Base-by-base conservation (phyloP, 2,113 vertebrate species). In the Scartelaos histophorus region DNA sequence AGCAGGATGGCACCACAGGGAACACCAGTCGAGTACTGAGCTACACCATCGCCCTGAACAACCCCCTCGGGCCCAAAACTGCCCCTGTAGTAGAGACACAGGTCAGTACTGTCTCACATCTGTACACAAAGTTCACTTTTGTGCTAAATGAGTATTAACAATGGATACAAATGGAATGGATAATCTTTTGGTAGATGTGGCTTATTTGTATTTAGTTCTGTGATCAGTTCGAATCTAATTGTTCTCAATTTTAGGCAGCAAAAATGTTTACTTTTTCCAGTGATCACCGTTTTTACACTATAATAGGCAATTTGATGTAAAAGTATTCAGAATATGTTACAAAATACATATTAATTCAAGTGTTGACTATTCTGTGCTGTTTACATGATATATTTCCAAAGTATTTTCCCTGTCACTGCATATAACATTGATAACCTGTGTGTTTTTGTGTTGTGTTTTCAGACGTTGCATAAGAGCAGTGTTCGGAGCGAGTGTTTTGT, bases 31-130 rank as follows among this genome's bases (percentile, higher is more conserved):
- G 96, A 0, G 93, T 96, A 69, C 90, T 97, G 17, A 94, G 94
- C 46, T 97, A 97, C 84, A 96, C 95, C 79, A 96, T 97, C 54
- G 93, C 95, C 69, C 95, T 97, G 90, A 96, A 92, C 93, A 97
- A 97, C 90, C 96, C 96, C 0, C 91, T 97, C 38, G 95, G 95
- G 43, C 96, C 96, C 60, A 97, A 97, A 85, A 95, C 93, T 0
- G 96, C 96, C 22, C 93, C 95, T 0, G 96, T 95, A 73, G 93
- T 96, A 76, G 96, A 97, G 87, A 97, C 95, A 0, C 96, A 97
- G 95, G 96, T 96, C 65, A 72, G 90, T 81, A n/a, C 29, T 22
- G 51, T 9, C n/a, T 54, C 51, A 19, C 16, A 51, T 19, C 5
- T 19, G 6, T 17, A 19, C 16, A n/a, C 19, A 19, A 54, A 54